Conservation (phyloP, 2,888 invertebrate genomes). For the Phytoseiulus persimilis region DNA sequence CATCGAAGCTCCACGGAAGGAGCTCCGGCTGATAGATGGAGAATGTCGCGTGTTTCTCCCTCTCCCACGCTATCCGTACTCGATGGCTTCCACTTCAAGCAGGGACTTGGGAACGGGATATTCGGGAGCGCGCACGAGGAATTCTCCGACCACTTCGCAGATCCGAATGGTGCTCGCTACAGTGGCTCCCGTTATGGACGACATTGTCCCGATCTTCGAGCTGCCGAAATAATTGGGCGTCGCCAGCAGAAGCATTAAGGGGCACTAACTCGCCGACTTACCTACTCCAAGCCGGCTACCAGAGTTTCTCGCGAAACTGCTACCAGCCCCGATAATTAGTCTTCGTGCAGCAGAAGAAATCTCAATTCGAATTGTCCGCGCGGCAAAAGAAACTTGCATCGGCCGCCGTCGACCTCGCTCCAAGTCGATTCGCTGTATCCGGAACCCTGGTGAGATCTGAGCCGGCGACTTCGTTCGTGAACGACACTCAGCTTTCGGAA, state of each 20-base stretch:
- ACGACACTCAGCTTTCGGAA: neutral
- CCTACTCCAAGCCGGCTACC: neutral
- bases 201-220: neutral
- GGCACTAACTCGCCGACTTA: neutral
- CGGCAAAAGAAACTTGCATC: neutral
- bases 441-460: neutral
- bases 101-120: too few relatives aligned
- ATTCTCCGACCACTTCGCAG: too few relatives aligned
- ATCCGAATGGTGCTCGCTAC: too few relatives aligned
- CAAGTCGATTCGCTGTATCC: neutral
- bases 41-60: neutral
- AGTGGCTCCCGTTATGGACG: neutral
- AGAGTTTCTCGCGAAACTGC: neutral
- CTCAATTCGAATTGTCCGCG: neutral
- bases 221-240: neutral
- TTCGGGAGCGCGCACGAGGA: too few relatives aligned
- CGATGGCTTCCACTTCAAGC: neutral
- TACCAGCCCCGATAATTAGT: neutral
- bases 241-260: neutral
- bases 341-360: neutral
- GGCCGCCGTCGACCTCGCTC: neutral
- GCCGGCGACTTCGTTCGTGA: too few relatives aligned
- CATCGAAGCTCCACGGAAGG: neutral
- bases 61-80: neutral
- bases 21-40: neutral